Evolutionary conservation across 2,888 invertebrate species (phyloP).

Genomic region (Laothoe populi): DNA sequence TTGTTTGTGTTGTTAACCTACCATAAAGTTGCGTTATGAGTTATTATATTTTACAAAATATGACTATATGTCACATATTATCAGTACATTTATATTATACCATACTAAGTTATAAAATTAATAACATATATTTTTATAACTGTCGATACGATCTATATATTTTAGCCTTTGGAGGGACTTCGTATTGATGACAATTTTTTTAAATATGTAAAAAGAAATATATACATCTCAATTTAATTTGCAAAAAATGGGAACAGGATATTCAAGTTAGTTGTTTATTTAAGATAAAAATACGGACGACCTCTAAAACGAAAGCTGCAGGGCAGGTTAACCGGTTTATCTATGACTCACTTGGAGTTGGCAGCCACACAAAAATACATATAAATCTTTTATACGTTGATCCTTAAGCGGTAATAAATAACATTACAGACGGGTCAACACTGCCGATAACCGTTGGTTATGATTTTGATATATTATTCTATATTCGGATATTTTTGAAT

Average conservation of each 20-base stretch:
- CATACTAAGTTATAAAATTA: too few species aligned
- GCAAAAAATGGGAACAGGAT: slow-evolving; percentile 21
- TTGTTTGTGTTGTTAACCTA: too few species aligned
- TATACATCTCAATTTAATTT: not conserved
- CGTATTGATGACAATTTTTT: not conserved
- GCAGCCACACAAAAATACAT: slow-evolving; percentile 35
- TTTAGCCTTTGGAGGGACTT: not conserved
- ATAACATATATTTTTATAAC: too few species aligned
- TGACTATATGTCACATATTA: too few species aligned
- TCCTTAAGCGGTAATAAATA: slow-evolving; percentile 34
- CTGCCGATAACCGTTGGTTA: slow-evolving; percentile 8
- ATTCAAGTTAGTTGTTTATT: slow-evolving; percentile 22
- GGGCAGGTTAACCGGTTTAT: slow-evolving; percentile 36
- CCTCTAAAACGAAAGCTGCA: slow-evolving; percentile 51
- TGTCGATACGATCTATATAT: too few species aligned
- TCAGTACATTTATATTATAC: too few species aligned
- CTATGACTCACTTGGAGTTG: slow-evolving; percentile 39
- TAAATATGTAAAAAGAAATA: not conserved
- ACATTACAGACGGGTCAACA: slow-evolving; percentile 29
- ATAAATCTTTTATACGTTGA: slow-evolving; percentile 28
- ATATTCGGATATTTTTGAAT: too few species aligned
- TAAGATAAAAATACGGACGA: slow-evolving; percentile 43
- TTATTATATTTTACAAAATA: too few species aligned
- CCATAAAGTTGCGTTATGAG: too few species aligned
- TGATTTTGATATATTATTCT: slow-evolving; percentile 1